Conservation (phyloP, 30 jellyfish, hydroid and myxozoan species). For the Aurelia aurita complex sp. Pacific region DNA sequence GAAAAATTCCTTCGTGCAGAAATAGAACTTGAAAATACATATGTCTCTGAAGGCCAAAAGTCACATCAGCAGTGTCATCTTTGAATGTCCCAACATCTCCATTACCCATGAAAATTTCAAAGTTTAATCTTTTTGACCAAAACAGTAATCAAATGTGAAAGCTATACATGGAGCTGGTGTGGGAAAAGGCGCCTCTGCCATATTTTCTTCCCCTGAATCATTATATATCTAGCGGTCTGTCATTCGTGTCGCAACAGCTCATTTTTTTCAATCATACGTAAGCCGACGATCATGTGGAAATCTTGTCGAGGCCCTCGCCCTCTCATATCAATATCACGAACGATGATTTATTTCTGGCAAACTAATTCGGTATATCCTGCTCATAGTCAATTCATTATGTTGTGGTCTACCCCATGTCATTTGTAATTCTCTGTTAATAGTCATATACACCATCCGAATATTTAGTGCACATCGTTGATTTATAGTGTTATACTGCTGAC, state of each 20-base stretch:
- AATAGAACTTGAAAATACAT: too few species aligned
- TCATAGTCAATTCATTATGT: slow-evolving; percentile 24
- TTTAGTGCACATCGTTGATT: neutral
- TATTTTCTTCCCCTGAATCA: slow-evolving; percentile 10
- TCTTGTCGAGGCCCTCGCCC: slow-evolving; percentile 19
- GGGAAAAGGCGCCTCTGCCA: slow-evolving; percentile 32
- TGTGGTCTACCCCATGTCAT: slow-evolving; percentile 29
- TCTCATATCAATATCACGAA: slow-evolving; percentile 12
- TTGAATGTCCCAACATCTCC: neutral
- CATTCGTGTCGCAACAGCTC: slow-evolving; percentile 44
- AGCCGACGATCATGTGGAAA: slow-evolving; percentile 20
- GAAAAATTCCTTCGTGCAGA: too few species aligned
- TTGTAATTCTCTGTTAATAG: slow-evolving; percentile 29
- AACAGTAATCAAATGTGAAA: neutral
- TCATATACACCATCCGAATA: neutral
- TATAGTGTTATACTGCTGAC: neutral
- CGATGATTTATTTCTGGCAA: slow-evolving; percentile 43
- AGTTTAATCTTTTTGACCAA: neutral
- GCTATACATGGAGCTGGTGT: neutral
- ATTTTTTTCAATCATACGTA: slow-evolving; percentile 11
- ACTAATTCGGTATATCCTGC: slow-evolving; percentile 37
- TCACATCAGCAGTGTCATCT: slow-evolving; percentile 1
- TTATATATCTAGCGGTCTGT: slow-evolving; percentile 35
- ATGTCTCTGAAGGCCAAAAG: neutral
- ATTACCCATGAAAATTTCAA: neutral